Evolutionary conservation across 1,140 invertebrate genomes (phyloP).

Genomic region (Alviniconcha marisindica): DNA sequence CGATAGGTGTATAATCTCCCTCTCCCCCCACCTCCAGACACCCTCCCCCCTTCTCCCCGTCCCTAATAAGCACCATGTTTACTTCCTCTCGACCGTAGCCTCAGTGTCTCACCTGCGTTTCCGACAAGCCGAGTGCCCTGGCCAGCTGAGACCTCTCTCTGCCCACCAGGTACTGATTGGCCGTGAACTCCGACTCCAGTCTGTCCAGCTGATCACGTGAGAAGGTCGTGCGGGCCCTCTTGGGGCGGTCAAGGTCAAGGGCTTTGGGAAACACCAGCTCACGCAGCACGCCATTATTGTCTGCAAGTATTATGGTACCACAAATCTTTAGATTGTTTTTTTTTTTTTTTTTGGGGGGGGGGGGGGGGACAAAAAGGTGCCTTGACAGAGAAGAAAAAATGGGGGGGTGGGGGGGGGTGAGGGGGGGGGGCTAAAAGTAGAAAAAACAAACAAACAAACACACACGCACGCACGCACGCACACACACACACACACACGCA

Average conservation of each 20-base stretch:
- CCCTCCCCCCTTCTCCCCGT: no score
- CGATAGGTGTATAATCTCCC: no score
- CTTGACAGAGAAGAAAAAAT: background rate
- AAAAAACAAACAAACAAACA: background rate
- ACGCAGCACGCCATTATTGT: constrained; percentile 76
- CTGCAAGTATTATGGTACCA: no score
- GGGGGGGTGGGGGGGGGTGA: background rate
- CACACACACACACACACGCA: background rate
- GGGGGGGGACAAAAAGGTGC: background rate
- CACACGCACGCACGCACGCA: constrained; percentile 3
- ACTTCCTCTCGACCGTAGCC: no score
- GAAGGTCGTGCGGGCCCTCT: constrained; percentile 95
- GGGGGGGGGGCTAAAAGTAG: background rate
- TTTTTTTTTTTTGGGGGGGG: background rate
- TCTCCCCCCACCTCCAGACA: no score
- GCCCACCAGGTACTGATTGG: constrained; percentile 97
- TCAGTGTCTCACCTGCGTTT: constrained; percentile 85
- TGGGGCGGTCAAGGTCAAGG: constrained; percentile 80
- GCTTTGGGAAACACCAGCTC: constrained; percentile 79
- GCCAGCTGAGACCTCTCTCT: constrained; percentile 93
- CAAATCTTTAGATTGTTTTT: background rate
- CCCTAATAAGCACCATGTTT: no score
- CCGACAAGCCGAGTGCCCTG: constrained; percentile 90
- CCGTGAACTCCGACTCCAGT: constrained; percentile 92
- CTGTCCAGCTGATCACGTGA: constrained; percentile 94